Conservation (phyloP, 1,140 invertebrate species). For the Meloidogyne chitwoodi region DNA sequence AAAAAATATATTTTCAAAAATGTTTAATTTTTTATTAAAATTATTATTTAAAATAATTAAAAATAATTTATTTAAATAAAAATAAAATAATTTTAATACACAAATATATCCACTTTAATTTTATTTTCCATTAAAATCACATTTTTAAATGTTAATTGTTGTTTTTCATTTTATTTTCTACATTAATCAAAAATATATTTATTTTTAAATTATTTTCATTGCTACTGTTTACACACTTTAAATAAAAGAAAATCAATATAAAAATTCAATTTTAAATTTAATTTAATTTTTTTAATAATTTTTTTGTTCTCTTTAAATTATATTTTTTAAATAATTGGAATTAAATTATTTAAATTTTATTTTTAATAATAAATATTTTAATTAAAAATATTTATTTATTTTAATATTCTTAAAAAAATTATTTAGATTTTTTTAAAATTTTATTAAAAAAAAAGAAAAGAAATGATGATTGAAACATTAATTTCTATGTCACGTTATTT, state of each 20-base stretch:
- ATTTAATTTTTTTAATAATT: not conserved
- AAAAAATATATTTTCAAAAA: too few relatives aligned
- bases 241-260: not conserved
- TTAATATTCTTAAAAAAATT: too few relatives aligned
- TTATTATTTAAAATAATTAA: too few relatives aligned
- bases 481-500: slow-evolving; percentile 54
- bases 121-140: not conserved
- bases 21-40: too few relatives aligned
- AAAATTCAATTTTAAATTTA: not conserved
- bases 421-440: not conserved
- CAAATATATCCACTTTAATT: not conserved
- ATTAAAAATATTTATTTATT: too few relatives aligned
- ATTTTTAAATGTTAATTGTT: not conserved
- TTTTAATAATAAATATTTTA: too few relatives aligned
- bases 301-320: too few relatives aligned
- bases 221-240: not conserved
- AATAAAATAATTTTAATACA: not conserved
- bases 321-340: too few relatives aligned
- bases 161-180: not conserved
- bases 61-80: too few relatives aligned
- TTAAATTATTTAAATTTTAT: too few relatives aligned
- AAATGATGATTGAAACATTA: slow-evolving; percentile 56
- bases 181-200: not conserved
- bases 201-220: not conserved
- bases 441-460: not conserved